Evolutionary conservation across 2,113 vertebrate species (phyloP).

Genomic region (Elephantulus edwardii): DNA sequence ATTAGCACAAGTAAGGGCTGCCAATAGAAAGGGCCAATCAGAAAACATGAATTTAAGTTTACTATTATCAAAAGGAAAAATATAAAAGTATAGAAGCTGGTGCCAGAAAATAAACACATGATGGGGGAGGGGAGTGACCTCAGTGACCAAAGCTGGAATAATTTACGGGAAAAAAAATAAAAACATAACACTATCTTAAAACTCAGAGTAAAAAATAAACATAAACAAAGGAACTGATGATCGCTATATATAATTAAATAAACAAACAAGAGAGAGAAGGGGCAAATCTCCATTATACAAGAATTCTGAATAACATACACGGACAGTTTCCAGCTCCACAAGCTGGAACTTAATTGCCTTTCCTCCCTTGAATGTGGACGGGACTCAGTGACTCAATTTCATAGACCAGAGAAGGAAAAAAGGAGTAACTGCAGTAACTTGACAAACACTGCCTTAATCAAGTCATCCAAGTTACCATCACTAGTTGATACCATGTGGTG

Average conservation of each 20-base stretch:
- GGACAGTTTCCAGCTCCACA: no score
- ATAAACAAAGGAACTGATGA: conserved; percentile 31
- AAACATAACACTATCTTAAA: conserved; percentile 13
- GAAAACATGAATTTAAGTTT: conserved; percentile 15
- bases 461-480: neutral
- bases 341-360: neutral
- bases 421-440: neutral
- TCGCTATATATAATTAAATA: conserved; percentile 39
- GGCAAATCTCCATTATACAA: neutral
- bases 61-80: conserved; percentile 6
- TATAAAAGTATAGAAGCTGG: neutral
- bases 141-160: neutral
- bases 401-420: conserved; percentile 19
- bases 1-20: neutral
- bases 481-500: neutral
- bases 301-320: no score
- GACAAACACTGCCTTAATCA: neutral
- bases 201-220: conserved; percentile 23
- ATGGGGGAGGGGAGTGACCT: neutral
- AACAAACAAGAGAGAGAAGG: conserved; percentile 11
- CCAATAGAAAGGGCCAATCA: neutral
- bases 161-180: conserved; percentile 43
- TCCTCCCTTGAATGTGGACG: neutral
- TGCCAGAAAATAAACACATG: neutral
- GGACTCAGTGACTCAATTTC: neutral